Base-by-base conservation (phyloP, 2,797 vertebrate species). In the Oreonectes daqikongensis region DNA sequence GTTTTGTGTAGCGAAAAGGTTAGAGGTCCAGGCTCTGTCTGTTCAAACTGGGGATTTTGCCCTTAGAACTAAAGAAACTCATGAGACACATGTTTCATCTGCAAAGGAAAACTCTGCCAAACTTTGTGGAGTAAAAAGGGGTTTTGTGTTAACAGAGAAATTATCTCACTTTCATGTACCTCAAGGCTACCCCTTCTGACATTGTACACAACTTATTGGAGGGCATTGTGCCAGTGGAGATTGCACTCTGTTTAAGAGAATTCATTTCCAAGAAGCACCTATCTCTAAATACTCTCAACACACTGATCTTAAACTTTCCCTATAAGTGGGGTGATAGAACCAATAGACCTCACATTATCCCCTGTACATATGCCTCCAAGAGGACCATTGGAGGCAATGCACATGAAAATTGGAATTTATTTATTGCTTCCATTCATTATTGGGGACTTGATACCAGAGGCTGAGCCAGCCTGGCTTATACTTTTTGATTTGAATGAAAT, bases 381-480 rank as follows among this genome's bases (percentile, higher is more conserved):
- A 44, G 42, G 42, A 15, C 2, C 42, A 44, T 44, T 44, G 42
- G 75, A 15, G 69, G 65, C 5, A 82, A 79, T 28, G 66, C 60
- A 2, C 69, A 79, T 67, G 70, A 81, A 42, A 80, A 83, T 20
- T 79, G 40, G 40, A 69, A 18, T 69, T 60, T 76, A 38, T 1
- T 38, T 38, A 30, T 59, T 68, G 64, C 64, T 81, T 14, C 82
- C 76, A 30, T 83, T 83, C 77, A 74, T 85, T 40, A 66, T 81
- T n/a, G 28, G 81, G 32, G 53, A 20, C 24, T 60, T 61, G 46
- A 35, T 83, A 52, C 70, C 83, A 57, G 69, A 77, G 40, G 1
- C 77, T 68, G 81, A 80, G 42, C 70, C 66, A 57, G 68, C 28
- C 12, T 84, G 78, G 60, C 75, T 42, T 15, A 1, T 82, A n/a